phyloP scores from a whole-genome alignment of 2,113 vertebrate genomes.

The Coturnix japonica region DNA sequence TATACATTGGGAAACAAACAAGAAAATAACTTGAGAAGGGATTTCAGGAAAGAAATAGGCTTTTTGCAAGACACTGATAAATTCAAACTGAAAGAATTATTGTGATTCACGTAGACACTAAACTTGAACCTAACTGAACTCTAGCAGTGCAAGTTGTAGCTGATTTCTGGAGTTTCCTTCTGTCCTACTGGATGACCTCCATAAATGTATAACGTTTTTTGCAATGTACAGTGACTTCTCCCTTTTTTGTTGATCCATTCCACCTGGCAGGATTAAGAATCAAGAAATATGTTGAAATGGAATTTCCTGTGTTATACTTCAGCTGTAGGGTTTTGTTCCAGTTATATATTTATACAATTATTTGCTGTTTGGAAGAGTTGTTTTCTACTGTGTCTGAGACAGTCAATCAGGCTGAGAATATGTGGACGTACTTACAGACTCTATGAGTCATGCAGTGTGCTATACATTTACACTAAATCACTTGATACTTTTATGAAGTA shows the following conservation, averaged over 20 bases:
- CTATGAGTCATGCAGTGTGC: not conserved
- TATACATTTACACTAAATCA: not conserved
- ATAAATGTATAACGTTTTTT: constrained; percentile 26
- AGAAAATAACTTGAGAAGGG: not conserved
- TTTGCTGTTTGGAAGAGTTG: constrained; percentile 22
- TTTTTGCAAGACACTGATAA: not conserved
- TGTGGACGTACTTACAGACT: not conserved
- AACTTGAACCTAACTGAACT: constrained; percentile 31
- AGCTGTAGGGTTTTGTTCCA: constrained; percentile 23
- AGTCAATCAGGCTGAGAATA: not conserved
- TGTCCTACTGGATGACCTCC: constrained; percentile 18
- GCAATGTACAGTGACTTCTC: constrained; percentile 7
- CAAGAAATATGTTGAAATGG: constrained; percentile 54
- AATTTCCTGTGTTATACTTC: constrained; percentile 62
- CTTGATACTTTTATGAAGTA: not conserved
- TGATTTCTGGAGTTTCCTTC: not conserved
- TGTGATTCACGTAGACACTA: not conserved
- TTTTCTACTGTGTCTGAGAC: constrained; percentile 8
- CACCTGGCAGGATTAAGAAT: constrained; percentile 60
- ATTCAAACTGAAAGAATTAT: not conserved
- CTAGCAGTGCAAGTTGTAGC: not conserved
- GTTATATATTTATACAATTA: constrained; percentile 23
- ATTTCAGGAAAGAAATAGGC: not conserved
- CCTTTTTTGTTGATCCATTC: constrained; percentile 52
- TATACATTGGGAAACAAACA: not conserved